These are phyloP conservation scores for Ischnus inquisitorius DNA, from an alignment of 2,888 invertebrate species.

Conservation along the genomic window DNA sequence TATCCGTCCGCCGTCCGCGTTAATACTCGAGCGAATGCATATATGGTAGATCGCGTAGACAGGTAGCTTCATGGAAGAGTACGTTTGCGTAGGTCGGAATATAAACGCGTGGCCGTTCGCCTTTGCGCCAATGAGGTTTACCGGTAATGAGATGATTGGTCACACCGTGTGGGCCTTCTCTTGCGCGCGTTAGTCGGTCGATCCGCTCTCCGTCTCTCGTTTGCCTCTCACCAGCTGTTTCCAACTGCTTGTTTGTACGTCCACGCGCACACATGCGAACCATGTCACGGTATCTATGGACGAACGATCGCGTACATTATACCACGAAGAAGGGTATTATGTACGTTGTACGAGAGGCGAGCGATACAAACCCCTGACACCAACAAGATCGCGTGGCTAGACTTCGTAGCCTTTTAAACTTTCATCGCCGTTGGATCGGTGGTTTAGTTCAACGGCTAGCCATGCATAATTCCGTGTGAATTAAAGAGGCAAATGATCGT, in stretches of 20 bases:
- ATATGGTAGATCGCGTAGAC: slow-evolving; percentile 70
- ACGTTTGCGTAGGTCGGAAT: slow-evolving; percentile 73
- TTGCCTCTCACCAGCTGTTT: slow-evolving; percentile 52
- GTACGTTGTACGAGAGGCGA: slow-evolving; percentile 39
- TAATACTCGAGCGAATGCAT: slow-evolving; percentile 63
- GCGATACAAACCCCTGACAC: slow-evolving; percentile 50
- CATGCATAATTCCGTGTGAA: slow-evolving; percentile 57
- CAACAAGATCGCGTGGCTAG: slow-evolving; percentile 66
- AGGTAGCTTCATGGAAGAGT: slow-evolving; percentile 68
- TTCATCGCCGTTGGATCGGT: slow-evolving; percentile 50
- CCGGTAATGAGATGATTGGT: slow-evolving; percentile 75
- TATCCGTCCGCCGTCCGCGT: slow-evolving; percentile 31
- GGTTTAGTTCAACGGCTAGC: slow-evolving; percentile 42
- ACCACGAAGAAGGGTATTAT: slow-evolving; percentile 53
- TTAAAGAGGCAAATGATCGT: slow-evolving; percentile 37
- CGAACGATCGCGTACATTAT: slow-evolving; percentile 45
- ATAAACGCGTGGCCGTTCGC: slow-evolving; percentile 50
- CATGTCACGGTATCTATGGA: slow-evolving; percentile 40
- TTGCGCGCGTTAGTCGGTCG: slow-evolving; percentile 42
- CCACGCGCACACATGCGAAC: not conserved
- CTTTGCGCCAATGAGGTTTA: slow-evolving; percentile 66
- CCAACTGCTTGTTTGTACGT: slow-evolving; percentile 45
- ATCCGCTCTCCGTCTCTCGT: slow-evolving; percentile 40
- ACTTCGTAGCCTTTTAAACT: slow-evolving; percentile 56
- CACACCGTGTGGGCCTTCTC: slow-evolving; percentile 66